A percentile compares a stretch with the other conserved stretches of the same genome.
Evolutionary conservation across 2,888 invertebrate genomes (phyloP).

Genomic region (Tuta absoluta): DNA sequence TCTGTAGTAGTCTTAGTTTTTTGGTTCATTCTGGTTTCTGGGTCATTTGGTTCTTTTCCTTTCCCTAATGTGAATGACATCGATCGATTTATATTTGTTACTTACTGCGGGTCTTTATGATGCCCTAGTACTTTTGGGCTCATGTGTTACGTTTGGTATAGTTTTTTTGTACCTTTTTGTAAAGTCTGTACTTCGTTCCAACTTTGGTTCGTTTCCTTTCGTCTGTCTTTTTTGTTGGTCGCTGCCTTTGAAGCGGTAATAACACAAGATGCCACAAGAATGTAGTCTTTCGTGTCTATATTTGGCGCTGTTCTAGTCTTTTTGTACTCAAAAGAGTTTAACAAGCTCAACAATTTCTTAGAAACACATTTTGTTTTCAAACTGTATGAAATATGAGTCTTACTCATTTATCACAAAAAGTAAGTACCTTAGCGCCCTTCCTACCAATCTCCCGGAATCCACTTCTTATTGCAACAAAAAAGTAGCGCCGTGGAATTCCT

Average conservation of each 20-base stretch:
- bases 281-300: background rate
- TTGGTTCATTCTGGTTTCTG: no score
- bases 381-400: background rate
- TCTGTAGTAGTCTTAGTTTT: background rate
- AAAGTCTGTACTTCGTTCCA: no score
- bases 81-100: no score
- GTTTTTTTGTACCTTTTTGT: no score
- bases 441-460: background rate
- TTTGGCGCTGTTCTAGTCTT: background rate
- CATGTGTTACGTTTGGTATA: no score
- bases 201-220: no score
- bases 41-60: background rate
- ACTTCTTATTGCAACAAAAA: constrained; percentile 7
- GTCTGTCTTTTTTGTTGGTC: no score
- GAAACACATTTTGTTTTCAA: background rate
- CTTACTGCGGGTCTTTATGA: no score
- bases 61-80: no score
- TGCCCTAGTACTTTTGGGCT: no score
- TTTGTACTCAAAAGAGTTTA: background rate
- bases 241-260: no score
- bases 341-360: background rate
- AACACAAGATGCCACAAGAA: no score
- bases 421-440: background rate
- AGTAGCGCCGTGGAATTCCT: constrained; percentile 30
- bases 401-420: background rate